phyloP scores from a whole-genome alignment of 1,140 invertebrate species.

The Drosophila nigrodunni region DNA sequence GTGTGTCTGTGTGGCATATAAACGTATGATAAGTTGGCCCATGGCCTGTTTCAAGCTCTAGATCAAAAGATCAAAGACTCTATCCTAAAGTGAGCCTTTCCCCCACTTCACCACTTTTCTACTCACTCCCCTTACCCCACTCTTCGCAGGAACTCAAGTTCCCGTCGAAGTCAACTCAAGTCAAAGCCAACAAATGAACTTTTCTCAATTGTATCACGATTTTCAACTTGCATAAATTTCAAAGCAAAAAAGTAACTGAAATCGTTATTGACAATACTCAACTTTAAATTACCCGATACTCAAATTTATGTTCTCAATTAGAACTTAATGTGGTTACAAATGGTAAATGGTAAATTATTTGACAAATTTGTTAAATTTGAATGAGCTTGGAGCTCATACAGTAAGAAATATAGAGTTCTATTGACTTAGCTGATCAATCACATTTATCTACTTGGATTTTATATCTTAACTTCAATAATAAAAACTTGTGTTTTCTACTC shows the following conservation, averaged over 20 bases:
- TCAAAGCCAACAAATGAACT: constrained; percentile 69
- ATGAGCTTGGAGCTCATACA: too few species aligned
- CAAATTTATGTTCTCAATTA: too few species aligned
- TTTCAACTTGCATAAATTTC: constrained; percentile 79
- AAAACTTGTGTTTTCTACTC: too few species aligned
- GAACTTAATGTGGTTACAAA: too few species aligned
- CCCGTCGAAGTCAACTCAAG: constrained; percentile 19
- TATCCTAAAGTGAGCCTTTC: neutral
- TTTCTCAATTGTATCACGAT: constrained; percentile 76
- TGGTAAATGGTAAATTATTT: too few species aligned
- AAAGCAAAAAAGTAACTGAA: neutral
- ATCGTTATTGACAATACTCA: too few species aligned
- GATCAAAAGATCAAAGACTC: constrained; percentile 41
- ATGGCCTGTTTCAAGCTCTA: constrained; percentile 18
- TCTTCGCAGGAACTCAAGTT: constrained; percentile 1
- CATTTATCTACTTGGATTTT: too few species aligned
- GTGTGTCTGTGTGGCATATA: constrained; percentile 16
- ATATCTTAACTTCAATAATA: too few species aligned
- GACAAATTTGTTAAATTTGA: too few species aligned
- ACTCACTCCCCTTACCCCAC: neutral
- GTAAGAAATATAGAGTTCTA: too few species aligned
- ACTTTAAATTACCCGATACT: too few species aligned
- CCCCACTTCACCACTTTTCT: neutral
- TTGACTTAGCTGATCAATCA: too few species aligned
- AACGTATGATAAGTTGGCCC: constrained; percentile 40